Base-by-base conservation (phyloP, 2,888 invertebrate genomes). In the Chymomyza caudatula region DNA sequence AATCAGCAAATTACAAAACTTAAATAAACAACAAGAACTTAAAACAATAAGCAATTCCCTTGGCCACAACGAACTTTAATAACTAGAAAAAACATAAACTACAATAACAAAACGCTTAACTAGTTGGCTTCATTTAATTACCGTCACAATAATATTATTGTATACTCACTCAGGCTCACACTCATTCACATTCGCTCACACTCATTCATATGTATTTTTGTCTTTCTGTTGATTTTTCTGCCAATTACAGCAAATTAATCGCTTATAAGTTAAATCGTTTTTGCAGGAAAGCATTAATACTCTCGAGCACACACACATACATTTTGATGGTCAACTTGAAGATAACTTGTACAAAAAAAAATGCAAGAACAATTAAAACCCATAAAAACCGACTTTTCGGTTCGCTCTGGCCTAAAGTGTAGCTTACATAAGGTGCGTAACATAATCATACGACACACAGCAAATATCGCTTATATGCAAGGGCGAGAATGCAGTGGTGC, bases 1-100 rank as follows among this genome's bases (percentile, higher is more conserved):
- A 78, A 79, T 73, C 82, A 75, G 69, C 69, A 77, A 81, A 78
- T 79, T 79, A 79, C 67, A 56, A 56, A 56, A 56, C 19, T 37
- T 42, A 56, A 52, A 44, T 25, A 44, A 61, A 54, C 53, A 61
- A 47, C 60, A 49, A 68, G 56, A 68, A 71, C 58, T 67, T 63
- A 71, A 76, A 74, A 69, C 59, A 76, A 71, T 62, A 74, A 65
- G 44, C 29, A 25, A 25, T 25, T 25, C 25, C 57, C n/a, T n/a
- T n/a, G n/a, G n/a, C n/a, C 63, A 66, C 61, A 67, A 66, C 51
- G 43, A 63, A 58, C 58, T 49, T 56, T 19, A 68, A 71, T 3
- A 54, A 8, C 53, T 52, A 8, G 20, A 3, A 3, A 13, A 17
- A 42, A 56, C 19, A 8, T 11, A 5, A 56, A 19, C 43, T 11